phyloP scores from a whole-genome alignment of 1,140 invertebrate species.

The Heliconius hewitsoni region DNA sequence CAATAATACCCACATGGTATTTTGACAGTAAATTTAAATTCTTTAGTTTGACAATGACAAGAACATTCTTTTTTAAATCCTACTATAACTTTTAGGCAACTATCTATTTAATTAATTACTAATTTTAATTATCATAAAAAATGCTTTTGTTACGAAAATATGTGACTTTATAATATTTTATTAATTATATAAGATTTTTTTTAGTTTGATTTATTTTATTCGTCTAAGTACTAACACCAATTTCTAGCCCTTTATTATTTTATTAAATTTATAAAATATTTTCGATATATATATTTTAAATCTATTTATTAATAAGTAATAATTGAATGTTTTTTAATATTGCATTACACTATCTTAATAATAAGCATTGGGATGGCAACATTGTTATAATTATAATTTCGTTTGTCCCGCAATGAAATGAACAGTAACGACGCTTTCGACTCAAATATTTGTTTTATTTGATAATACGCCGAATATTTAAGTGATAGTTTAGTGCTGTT shows the following conservation, averaged over 20 bases:
- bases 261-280: no score
- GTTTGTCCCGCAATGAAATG: constrained; percentile 49
- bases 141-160: no score
- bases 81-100: not conserved
- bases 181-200: no score
- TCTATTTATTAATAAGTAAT: no score
- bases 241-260: no score
- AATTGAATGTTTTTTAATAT: not conserved
- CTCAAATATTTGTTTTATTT: constrained; percentile 54
- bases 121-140: no score
- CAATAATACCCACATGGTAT: constrained; percentile 37
- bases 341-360: not conserved
- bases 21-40: constrained; percentile 1
- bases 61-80: not conserved
- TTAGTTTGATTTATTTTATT: no score
- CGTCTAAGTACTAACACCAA: no score
- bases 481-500: constrained; percentile 51
- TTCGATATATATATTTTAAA: no score
- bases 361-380: constrained; percentile 40
- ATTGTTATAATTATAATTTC: constrained; percentile 35
- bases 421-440: constrained; percentile 57
- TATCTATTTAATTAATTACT: no score
- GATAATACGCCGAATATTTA: constrained; percentile 41
- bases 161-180: no score
- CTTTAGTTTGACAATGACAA: constrained; percentile 20